Conservation (phyloP, 1,140 invertebrate species). For the Bilobella aurantiaca region DNA sequence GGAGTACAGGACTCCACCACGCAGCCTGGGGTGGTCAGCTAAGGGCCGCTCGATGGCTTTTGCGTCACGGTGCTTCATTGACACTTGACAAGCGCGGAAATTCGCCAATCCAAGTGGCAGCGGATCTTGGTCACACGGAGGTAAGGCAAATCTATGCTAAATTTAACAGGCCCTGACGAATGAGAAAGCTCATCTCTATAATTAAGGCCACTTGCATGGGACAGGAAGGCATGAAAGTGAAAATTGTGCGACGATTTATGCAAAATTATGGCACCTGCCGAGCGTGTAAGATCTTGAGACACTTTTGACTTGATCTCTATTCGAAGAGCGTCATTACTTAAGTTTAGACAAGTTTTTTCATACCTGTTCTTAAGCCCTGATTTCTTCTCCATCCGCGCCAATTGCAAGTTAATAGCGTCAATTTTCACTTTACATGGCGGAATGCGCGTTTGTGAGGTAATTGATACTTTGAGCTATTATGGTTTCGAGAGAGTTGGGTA, state of each 20-base stretch:
- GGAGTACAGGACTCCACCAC: constrained; percentile 24
- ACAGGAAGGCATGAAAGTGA: background rate
- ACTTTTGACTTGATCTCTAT: background rate
- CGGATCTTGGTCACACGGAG: constrained; percentile 76
- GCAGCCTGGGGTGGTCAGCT: constrained; percentile 63
- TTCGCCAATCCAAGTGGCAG: constrained; percentile 76
- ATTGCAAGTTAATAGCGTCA: background rate
- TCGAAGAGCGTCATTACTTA: too few relatives aligned
- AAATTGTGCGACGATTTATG: background rate
- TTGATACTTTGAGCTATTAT: background rate
- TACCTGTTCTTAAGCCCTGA: too few relatives aligned
- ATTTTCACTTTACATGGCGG: background rate
- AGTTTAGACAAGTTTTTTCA: too few relatives aligned
- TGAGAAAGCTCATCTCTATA: background rate
- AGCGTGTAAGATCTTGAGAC: background rate
- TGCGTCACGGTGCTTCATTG: constrained; percentile 63
- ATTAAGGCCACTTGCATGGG: background rate
- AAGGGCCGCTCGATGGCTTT: constrained; percentile 68
- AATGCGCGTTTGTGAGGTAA: background rate
- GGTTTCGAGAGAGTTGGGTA: background rate
- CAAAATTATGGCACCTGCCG: background rate
- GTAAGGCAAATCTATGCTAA: constrained; percentile 44
- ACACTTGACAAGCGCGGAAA: constrained; percentile 72
- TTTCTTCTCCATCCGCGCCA: background rate
- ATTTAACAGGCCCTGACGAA: background rate